Percentiles rank a stretch among this genome's conserved stretches.
These are phyloP conservation scores for Cydia fagiglandana DNA, from an alignment of 1,140 invertebrate genomes.

Conservation along the genomic window DNA sequence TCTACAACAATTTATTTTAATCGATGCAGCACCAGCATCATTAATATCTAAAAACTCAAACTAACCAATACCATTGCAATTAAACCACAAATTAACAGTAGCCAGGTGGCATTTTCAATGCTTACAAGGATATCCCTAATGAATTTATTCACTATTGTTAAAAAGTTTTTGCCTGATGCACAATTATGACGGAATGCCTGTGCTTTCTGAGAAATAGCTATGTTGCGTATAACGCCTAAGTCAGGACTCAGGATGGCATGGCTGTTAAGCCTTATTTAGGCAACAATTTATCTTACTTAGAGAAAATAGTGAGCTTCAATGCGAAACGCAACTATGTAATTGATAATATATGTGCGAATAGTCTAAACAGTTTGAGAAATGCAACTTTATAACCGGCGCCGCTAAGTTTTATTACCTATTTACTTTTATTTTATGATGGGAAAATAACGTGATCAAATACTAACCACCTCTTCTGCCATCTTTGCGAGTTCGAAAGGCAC, in stretches of 20 bases:
- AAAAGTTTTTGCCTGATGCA: background rate
- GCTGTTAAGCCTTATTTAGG: background rate
- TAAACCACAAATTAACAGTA: conserved; percentile 19
- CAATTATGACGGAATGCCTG: conserved; percentile 1
- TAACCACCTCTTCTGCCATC: too few species aligned
- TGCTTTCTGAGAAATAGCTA: conserved; percentile 3
- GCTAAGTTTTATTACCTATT: too few species aligned
- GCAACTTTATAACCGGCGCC: too few species aligned
- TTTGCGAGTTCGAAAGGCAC: too few species aligned
- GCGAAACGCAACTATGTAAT: background rate
- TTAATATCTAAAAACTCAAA: conserved; percentile 1
- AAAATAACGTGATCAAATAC: too few species aligned
- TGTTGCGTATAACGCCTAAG: background rate
- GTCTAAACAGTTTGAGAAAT: background rate
- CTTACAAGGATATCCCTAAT: conserved; percentile 17
- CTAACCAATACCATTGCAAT: conserved; percentile 7
- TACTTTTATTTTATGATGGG: too few species aligned
- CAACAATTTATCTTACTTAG: background rate
- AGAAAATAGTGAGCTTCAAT: background rate
- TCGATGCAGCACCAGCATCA: background rate
- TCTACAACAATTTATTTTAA: background rate
- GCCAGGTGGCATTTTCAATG: conserved; percentile 8
- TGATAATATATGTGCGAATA: background rate
- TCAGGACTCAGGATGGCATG: background rate
- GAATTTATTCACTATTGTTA: conserved; percentile 18